Percentiles rank a stretch among this genome's conserved stretches.
These are phyloP conservation scores for Netelia melanura DNA, from an alignment of 2,888 invertebrate genomes.

Conservation along the genomic window DNA sequence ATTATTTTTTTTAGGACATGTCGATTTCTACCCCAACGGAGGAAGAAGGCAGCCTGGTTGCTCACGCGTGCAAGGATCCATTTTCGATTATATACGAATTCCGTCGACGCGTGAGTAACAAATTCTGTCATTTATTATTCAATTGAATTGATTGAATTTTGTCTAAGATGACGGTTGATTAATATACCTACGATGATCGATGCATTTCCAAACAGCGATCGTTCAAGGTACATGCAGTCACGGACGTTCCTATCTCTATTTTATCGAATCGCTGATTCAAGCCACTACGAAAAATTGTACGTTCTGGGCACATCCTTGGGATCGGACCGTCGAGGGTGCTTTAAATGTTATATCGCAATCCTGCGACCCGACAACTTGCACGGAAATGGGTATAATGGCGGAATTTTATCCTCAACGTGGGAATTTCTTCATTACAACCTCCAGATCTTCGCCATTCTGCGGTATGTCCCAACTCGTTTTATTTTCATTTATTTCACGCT, in stretches of 20 bases:
- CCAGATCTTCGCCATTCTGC: slow-evolving; percentile 86
- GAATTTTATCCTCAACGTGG: slow-evolving; percentile 84
- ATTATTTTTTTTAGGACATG: slow-evolving; percentile 84
- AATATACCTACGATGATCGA: neutral
- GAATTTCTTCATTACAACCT: slow-evolving; percentile 86
- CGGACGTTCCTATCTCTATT: slow-evolving; percentile 87
- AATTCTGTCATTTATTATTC: neutral
- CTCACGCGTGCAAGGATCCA: slow-evolving; percentile 76
- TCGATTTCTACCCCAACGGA: slow-evolving; percentile 90
- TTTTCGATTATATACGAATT: slow-evolving; percentile 82
- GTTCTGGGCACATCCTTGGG: slow-evolving; percentile 86
- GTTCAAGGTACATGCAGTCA: slow-evolving; percentile 88
- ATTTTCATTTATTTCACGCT: neutral
- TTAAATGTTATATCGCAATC: slow-evolving; percentile 83
- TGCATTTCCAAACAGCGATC: slow-evolving; percentile 81
- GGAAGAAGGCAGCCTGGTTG: slow-evolving; percentile 90
- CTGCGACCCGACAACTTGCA: slow-evolving; percentile 84
- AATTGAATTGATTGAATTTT: neutral
- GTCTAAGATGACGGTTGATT: too few species aligned
- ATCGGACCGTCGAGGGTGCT: slow-evolving; percentile 85
- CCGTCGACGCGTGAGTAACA: slow-evolving; percentile 83
- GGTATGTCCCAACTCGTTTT: slow-evolving; percentile 48
- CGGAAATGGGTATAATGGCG: slow-evolving; percentile 87
- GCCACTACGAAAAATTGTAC: slow-evolving; percentile 85
- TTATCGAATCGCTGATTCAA: slow-evolving; percentile 86